Percentiles rank a stretch among this genome's conserved stretches.
These are phyloP conservation scores for Silvanus unidentatus DNA, from an alignment of 2,888 invertebrate genomes.

Conservation along the genomic window DNA sequence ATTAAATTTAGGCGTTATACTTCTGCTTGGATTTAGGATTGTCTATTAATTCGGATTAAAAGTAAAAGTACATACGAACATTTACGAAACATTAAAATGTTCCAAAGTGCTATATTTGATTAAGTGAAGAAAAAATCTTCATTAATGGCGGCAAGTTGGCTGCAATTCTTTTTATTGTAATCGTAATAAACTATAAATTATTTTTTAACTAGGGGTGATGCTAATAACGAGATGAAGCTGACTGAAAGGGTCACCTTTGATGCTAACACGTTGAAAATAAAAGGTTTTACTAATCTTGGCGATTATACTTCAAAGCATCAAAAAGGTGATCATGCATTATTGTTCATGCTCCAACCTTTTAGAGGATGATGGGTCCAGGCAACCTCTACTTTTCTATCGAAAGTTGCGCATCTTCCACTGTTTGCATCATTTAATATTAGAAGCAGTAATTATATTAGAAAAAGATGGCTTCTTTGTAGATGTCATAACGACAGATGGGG, in stretches of 20 bases:
- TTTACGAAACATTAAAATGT: constrained; percentile 14
- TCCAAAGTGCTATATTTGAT: constrained; percentile 15
- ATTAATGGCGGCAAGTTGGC: constrained; percentile 7
- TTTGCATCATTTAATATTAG: constrained; percentile 22
- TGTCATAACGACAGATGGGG: constrained; percentile 23
- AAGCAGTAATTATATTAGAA: constrained; percentile 21
- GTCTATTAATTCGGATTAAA: constrained; percentile 5
- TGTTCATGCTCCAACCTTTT: constrained; percentile 25
- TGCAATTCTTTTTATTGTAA: constrained; percentile 8
- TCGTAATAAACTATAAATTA: too few species aligned
- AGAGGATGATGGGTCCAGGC: constrained; percentile 25
- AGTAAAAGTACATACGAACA: constrained; percentile 16
- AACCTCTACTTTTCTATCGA: constrained; percentile 25
- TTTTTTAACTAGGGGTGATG: constrained; percentile 11
- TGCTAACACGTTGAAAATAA: constrained; percentile 12
- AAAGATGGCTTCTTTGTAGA: constrained; percentile 19
- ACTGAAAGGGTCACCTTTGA: constrained; percentile 20
- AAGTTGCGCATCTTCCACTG: constrained; percentile 16
- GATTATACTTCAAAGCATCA: constrained; percentile 21
- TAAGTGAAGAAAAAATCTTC: constrained; percentile 13
- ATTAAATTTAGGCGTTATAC: not conserved
- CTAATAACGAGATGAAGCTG: constrained; percentile 25
- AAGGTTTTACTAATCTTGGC: constrained; percentile 24
- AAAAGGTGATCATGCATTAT: constrained; percentile 26
- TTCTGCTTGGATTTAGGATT: not conserved